phyloP scores from a whole-genome alignment of 2,113 vertebrate genomes.

The Phaetusa simplex region DNA sequence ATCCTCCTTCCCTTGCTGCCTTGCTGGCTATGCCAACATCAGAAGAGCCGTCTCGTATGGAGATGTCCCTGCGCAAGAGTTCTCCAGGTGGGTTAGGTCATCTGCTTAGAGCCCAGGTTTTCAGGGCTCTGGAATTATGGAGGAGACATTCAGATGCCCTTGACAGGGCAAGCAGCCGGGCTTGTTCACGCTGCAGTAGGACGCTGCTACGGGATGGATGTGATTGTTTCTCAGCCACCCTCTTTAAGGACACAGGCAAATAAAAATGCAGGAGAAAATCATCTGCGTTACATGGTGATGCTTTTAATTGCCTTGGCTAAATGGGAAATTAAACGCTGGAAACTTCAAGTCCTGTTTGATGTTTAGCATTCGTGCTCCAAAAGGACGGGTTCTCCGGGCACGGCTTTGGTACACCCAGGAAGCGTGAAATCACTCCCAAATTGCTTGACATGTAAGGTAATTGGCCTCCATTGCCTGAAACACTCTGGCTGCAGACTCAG shows the following conservation, averaged over 20 bases:
- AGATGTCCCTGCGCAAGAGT: not conserved
- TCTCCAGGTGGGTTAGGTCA: not conserved
- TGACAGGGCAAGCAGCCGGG: not conserved
- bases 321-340: constrained; percentile 27
- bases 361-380: not conserved
- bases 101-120: not conserved
- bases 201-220: not conserved
- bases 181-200: not conserved
- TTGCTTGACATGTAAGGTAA: not conserved
- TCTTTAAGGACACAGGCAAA: constrained; percentile 5
- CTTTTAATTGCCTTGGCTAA: constrained; percentile 63
- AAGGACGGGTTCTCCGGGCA: not conserved
- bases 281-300: not conserved
- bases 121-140: not conserved
- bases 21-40: not conserved
- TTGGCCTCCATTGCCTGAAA: constrained; percentile 7
- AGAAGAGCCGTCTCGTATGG: not conserved
- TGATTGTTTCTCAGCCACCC: not conserved
- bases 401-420: not conserved
- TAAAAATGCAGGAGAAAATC: constrained; percentile 51
- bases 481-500: not conserved
- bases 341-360: constrained; percentile 50
- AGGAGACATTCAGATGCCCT: not conserved
- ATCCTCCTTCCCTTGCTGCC: not conserved
- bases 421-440: constrained; percentile 51